Percentiles rank a stretch among this genome's conserved stretches.
Conservation (phyloP, 2,113 vertebrate genomes). For the Chaetura pelagica region DNA sequence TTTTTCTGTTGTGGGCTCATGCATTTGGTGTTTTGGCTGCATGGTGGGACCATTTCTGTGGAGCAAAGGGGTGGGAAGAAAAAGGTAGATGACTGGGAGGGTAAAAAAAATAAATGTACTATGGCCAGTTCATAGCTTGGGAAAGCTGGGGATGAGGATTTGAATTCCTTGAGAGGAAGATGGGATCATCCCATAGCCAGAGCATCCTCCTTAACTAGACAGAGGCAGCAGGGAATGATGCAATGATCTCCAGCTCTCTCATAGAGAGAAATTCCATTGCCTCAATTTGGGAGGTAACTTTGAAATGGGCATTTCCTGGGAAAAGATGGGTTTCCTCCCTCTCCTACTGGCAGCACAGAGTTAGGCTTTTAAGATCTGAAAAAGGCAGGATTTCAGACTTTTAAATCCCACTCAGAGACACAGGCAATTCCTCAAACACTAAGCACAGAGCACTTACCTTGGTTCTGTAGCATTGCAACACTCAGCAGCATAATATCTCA, state of each 20-base stretch:
- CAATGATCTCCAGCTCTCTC: background rate
- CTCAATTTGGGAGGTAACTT: background rate
- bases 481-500: background rate
- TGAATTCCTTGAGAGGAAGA: background rate
- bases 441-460: background rate
- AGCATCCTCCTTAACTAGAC: background rate
- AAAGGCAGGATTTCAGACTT: background rate
- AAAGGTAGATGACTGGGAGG: background rate
- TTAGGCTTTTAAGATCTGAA: background rate
- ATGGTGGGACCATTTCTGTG: background rate
- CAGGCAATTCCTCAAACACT: fast-evolving
- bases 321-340: background rate
- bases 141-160: background rate
- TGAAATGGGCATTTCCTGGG: background rate
- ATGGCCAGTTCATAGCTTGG: background rate
- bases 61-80: background rate
- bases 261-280: background rate
- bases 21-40: background rate
- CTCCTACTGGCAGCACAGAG: background rate
- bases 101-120: background rate
- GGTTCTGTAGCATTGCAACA: background rate
- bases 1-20: background rate
- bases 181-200: background rate
- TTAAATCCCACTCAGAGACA: background rate
- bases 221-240: background rate